These are phyloP conservation scores for Plebejus argus DNA, from an alignment of 2,888 invertebrate species.

Conservation along the genomic window DNA sequence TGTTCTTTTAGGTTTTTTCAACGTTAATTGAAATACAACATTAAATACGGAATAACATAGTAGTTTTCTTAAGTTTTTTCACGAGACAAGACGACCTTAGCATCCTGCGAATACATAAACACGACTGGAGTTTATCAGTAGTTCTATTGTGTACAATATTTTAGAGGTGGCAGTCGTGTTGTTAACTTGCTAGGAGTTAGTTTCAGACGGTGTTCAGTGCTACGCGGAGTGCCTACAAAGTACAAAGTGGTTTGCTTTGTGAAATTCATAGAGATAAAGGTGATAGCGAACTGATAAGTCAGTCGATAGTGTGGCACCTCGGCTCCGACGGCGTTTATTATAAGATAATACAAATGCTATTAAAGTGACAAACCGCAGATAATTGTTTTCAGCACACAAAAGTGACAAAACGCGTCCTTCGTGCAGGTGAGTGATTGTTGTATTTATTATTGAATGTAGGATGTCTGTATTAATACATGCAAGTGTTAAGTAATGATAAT, in stretches of 20 bases:
- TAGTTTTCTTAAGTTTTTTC: neutral
- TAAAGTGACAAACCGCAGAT: constrained; percentile 25
- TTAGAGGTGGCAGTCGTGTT: neutral
- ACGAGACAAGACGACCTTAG: neutral
- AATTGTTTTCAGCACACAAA: constrained; percentile 12
- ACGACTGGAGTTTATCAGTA: neutral
- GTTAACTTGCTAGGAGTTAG: neutral
- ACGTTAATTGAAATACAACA: neutral
- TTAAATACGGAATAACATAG: neutral
- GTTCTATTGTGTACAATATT: neutral
- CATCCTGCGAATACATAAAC: neutral
- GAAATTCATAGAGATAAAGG: constrained; percentile 27
- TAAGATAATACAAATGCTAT: constrained; percentile 31
- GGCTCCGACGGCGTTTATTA: constrained; percentile 22
- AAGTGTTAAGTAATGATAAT: neutral
- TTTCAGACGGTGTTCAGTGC: neutral
- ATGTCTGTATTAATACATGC: neutral
- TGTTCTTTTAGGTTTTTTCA: neutral
- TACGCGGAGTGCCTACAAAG: neutral
- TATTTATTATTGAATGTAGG: neutral
- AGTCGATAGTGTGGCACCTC: constrained; percentile 29
- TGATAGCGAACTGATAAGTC: constrained; percentile 23
- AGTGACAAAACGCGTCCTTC: neutral
- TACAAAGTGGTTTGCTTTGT: constrained; percentile 12
- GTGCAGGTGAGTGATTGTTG: neutral